Evolutionary conservation across 1,140 invertebrate species (phyloP).

Genomic region (Magallana angulata): DNA sequence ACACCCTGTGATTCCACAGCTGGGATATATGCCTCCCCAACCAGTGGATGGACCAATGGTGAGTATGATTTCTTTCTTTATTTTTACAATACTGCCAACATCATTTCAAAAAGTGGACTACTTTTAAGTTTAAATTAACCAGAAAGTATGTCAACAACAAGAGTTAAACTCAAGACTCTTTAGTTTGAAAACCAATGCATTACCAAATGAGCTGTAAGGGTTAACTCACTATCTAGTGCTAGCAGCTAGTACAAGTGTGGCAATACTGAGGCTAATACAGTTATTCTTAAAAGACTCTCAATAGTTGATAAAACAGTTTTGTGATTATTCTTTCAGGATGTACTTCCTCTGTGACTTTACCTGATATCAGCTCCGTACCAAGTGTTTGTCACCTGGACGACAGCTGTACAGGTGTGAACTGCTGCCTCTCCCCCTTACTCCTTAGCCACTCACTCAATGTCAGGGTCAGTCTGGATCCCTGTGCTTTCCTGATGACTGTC

Average conservation of each 20-base stretch:
- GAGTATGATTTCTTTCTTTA: neutral
- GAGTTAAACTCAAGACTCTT: too few species aligned
- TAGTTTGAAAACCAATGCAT: too few species aligned
- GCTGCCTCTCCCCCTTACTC: slow-evolving; percentile 34
- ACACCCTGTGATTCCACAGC: neutral
- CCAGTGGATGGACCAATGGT: slow-evolving; percentile 37
- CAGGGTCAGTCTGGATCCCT: slow-evolving; percentile 39
- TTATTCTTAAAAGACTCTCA: too few species aligned
- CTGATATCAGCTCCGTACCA: slow-evolving; percentile 5
- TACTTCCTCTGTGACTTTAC: neutral
- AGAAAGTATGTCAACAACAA: too few species aligned
- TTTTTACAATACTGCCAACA: too few species aligned
- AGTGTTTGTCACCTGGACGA: slow-evolving; percentile 41
- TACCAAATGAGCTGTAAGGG: too few species aligned
- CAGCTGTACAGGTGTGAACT: slow-evolving; percentile 49
- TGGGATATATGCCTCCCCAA: neutral
- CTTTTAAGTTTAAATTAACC: too few species aligned
- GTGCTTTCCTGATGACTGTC: slow-evolving; percentile 40
- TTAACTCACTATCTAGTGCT: too few species aligned
- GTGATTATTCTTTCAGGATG: neutral
- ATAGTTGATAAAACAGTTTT: too few species aligned
- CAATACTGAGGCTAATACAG: too few species aligned
- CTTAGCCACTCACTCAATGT: slow-evolving; percentile 39
- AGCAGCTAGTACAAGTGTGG: too few species aligned
- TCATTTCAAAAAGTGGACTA: too few species aligned